Conservation (phyloP, 1,140 invertebrate species). For the Heliconius melpomene region DNA sequence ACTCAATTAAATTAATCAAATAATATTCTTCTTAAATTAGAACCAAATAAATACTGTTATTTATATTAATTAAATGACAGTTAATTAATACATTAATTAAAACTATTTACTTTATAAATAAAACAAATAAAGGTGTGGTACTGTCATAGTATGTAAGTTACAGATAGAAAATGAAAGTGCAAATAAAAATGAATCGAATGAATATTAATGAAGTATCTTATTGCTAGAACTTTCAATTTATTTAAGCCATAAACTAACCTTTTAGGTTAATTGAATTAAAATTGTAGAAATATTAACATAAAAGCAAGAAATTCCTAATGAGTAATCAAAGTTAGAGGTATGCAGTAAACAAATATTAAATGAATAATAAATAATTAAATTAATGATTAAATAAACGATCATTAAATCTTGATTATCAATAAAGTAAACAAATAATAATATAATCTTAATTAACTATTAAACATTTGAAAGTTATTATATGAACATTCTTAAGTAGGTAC, state of each 20-base stretch:
- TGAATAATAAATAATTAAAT: slow-evolving; percentile 8
- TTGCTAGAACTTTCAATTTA: not conserved
- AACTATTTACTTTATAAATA: not conserved
- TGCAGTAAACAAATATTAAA: slow-evolving; percentile 9
- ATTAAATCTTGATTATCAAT: not conserved
- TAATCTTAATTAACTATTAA: not conserved
- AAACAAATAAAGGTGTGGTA: not conserved
- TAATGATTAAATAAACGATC: not conserved
- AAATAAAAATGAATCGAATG: not conserved
- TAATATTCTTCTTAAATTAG: too few species aligned
- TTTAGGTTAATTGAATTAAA: not conserved
- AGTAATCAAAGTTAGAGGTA: not conserved
- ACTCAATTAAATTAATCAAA: too few species aligned
- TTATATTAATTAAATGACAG: not conserved
- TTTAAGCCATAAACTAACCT: not conserved
- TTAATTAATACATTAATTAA: not conserved
- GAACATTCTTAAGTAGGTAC: not conserved
- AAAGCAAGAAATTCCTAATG: not conserved
- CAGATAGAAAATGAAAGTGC: slow-evolving; percentile 3
- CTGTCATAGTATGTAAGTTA: not conserved
- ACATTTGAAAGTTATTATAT: not conserved
- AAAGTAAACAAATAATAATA: slow-evolving; percentile 2
- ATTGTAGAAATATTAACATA: not conserved
- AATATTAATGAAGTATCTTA: not conserved
- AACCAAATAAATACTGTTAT: too few species aligned